Evolutionary conservation across 1,140 invertebrate genomes (phyloP).

Genomic region (Pseudomyrmex dendroicus): DNA sequence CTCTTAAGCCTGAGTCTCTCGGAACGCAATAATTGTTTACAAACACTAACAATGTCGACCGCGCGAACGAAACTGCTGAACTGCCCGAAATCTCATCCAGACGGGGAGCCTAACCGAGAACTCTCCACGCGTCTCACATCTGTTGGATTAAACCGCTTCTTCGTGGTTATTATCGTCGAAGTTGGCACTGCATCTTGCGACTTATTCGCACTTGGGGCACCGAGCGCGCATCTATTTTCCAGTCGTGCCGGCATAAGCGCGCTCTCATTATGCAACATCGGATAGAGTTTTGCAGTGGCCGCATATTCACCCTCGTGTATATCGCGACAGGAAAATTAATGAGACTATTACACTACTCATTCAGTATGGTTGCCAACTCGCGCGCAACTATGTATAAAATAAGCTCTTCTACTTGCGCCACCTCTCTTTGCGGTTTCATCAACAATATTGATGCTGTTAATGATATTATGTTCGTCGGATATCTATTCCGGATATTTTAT

Average conservation of each 20-base stretch:
- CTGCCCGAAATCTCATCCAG: conserved; percentile 16
- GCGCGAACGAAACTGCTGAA: conserved; percentile 33
- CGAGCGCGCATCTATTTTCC: conserved; percentile 32
- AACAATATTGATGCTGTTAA: not conserved
- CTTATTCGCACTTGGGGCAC: not conserved
- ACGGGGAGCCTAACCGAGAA: not conserved
- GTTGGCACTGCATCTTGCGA: conserved; percentile 16
- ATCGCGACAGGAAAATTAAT: conserved; percentile 3
- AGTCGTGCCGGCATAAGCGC: conserved; percentile 23
- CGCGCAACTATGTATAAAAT: not conserved
- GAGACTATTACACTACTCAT: not conserved
- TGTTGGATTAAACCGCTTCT: conserved; percentile 43
- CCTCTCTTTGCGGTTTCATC: too few species aligned
- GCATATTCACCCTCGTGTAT: not conserved
- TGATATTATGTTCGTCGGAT: not conserved
- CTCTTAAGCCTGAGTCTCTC: conserved; percentile 19
- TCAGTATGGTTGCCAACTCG: not conserved
- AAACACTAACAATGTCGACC: not conserved
- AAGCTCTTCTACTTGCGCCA: not conserved
- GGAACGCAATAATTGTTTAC: conserved; percentile 38
- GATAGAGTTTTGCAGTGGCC: conserved; percentile 25
- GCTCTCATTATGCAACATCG: conserved; percentile 37
- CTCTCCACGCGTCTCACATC: conserved; percentile 17
- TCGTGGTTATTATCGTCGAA: conserved; percentile 35
- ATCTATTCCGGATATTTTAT: too few species aligned